Evolutionary conservation across 2,888 invertebrate species (phyloP), one percentile per base, ranked within the genome.

Genomic region (Odontothrips loti): DNA sequence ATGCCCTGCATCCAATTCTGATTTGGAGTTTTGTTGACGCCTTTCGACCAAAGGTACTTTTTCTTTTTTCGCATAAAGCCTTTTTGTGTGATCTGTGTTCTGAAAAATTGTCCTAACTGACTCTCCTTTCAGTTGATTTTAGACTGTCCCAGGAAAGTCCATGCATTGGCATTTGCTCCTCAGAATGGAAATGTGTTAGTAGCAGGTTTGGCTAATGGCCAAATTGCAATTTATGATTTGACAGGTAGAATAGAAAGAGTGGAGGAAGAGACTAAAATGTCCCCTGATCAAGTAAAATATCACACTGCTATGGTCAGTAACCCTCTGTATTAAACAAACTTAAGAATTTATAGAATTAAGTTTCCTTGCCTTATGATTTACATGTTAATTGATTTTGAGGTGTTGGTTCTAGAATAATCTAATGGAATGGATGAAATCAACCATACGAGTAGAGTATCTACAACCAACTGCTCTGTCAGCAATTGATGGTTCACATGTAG

Each of bases 1-100:
- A 82, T 51, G 81, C 83, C 0, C 94, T 94, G 63, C 82, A 84
- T 81, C 83, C 82, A 47, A 83, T 84, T 47, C 82, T 84, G 0
- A 83, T 85, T 43, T 85, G 85, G 85, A 83, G 83, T 79, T 82
- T 84, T 81, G 82, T 82, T n/a, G 83, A 85, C 79, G 84, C 83
- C 48, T 63, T 84, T 12, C 82, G 80, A 78, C 84, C 85, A 47
- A 82, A 84, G 83, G 84, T 84, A 81, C 80, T 81, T 20, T 63
- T 78, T n/a, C 11, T 27, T 20, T 68, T n/a, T n/a, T n/a, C n/a
- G n/a, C 63, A 58, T 17, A 4, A 80, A 75, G n/a, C n/a, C 15
- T 47, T 20, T 15, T 34, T 68, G 9, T 80, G 43, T 43, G n/a
- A 47, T 80, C 23, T 34, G 9, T 17, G 51, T 17, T 20, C 17